Base-by-base conservation (phyloP, 2,888 invertebrate species). In the Agrochola circellaris region DNA sequence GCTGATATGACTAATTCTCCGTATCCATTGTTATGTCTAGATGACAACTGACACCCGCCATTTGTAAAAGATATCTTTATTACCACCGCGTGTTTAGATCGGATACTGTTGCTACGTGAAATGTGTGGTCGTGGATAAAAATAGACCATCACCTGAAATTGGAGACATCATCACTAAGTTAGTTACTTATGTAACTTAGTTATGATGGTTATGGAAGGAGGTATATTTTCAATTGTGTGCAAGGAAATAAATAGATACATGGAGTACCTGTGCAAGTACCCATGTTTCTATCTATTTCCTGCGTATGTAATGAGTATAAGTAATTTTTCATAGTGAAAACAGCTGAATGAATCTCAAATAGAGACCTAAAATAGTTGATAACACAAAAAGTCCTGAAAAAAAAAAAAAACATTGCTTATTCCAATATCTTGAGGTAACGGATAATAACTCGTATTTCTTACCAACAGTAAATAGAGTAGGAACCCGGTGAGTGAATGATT, bases 1-100 rank as follows among this genome's bases (percentile, higher is more conserved):
- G 64, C 38, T 65, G 67, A 71, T 78, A 64, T 13, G 58, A 51
- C 23, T 7, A 70, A 51, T 85, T 87, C 88, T 69, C 42, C n/a
- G 88, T 82, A 87, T 38, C 45, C 64, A 66, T 79, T 87, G 81
- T 88, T 86, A 64, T 79, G 84, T 87, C 87, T 87, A 73, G 69
- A 69, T 66, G 77, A 58, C 34, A 86, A 62, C 45, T 56, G 82
- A 82, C 66, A 77, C 78, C 51, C 26, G 34, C 54, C 30, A 54
- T 58, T 23, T 72, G 72, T 73, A 70, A 81, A 62, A 73, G 54
- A 76, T 72, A 82, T 60, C 38, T 79, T 60, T 74, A 73, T 67
- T 60, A 67, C 70, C 67, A 48, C 67, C 73, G 38, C n/a, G 26
- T 64, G 20, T 20, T n/a, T 23, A 30, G 11, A 42, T 42, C 1